A percentile compares a stretch with the other conserved stretches of the same genome.
These are phyloP conservation scores for Tetramorium bicarinatum DNA, from an alignment of 2,888 invertebrate species.

Conservation along the genomic window DNA sequence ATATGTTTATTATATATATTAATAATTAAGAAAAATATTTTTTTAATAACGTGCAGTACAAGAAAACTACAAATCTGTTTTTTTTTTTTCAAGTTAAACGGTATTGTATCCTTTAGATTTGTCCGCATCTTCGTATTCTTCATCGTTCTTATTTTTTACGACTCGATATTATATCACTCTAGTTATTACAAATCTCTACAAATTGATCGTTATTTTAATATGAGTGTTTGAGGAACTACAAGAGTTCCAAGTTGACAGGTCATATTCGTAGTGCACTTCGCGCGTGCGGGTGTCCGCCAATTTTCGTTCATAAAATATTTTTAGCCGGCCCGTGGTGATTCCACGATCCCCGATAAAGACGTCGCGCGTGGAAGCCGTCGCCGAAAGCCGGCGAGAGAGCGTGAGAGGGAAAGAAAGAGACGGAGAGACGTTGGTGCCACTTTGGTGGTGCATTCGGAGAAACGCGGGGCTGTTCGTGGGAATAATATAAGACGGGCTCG, in stretches of 20 bases:
- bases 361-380: slow-evolving; percentile 45
- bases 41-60: neutral
- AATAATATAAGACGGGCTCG: slow-evolving; percentile 80
- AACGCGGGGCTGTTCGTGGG: slow-evolving; percentile 77
- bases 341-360: slow-evolving; percentile 54
- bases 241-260: neutral
- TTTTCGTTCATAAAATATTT: slow-evolving; percentile 54
- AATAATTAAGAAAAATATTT: neutral
- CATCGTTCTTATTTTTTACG: neutral
- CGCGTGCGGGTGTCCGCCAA: slow-evolving; percentile 38
- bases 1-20: neutral
- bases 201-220: slow-evolving; percentile 3
- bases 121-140: neutral
- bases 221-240: neutral
- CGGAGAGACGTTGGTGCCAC: neutral
- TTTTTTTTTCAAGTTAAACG: neutral
- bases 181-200: neutral
- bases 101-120: neutral
- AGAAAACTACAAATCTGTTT: neutral
- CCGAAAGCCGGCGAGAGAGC: neutral
- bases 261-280: slow-evolving; percentile 20
- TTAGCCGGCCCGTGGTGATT: slow-evolving; percentile 52
- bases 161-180: neutral
- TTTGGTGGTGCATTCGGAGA: slow-evolving; percentile 72
- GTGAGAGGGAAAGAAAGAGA: neutral